Conservation (phyloP, 2,113 vertebrate species). For the Ptilonorhynchus violaceus region DNA sequence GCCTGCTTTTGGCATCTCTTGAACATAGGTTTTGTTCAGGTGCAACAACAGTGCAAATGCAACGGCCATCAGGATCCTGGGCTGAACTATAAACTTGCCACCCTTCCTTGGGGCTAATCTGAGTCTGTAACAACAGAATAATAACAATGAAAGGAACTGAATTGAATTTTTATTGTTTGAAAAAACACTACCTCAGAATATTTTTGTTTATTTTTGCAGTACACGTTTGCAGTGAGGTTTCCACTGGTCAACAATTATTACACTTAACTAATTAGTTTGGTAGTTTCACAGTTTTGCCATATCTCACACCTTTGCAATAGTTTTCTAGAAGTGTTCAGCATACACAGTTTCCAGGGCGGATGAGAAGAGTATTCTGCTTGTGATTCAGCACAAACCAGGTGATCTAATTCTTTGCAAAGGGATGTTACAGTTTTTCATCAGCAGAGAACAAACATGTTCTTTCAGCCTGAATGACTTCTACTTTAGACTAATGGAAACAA, state of each 20-base stretch:
- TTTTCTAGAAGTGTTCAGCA: neutral
- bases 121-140: constrained; percentile 78
- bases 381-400: neutral
- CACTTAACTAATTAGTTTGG: neutral
- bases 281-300: neutral
- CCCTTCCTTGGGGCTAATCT: constrained; percentile 92
- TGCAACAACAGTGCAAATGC: constrained; percentile 97
- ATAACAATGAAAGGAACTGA: neutral
- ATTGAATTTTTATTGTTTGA: neutral
- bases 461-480: constrained; percentile 24
- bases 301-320: neutral
- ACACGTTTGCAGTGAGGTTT: neutral
- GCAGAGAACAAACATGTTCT: neutral
- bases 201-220: neutral
- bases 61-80: constrained; percentile 94
- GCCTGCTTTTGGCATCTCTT: constrained; percentile 93
- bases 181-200: neutral
- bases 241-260: neutral
- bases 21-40: constrained; percentile 97
- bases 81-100: constrained; percentile 99
- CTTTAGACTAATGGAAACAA: constrained; percentile 5
- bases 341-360: neutral
- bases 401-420: neutral
- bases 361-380: neutral
- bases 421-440: neutral